phyloP scores from a whole-genome alignment of 2,113 vertebrate genomes.

The Bos indicus region DNA sequence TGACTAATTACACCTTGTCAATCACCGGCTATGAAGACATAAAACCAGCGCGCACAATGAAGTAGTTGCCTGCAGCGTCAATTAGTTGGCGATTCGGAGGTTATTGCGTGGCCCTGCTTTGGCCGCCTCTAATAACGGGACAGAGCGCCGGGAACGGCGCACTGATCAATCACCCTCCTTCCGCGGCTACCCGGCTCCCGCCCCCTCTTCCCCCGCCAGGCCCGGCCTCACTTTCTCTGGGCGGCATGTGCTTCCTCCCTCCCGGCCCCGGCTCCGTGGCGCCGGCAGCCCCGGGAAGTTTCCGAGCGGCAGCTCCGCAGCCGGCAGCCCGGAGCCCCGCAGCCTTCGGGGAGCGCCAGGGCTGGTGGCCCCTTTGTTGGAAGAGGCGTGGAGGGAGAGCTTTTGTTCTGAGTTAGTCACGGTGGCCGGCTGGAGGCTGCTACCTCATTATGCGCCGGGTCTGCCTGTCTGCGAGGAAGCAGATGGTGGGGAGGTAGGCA shows the following conservation, averaged over 20 bases:
- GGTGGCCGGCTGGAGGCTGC: slow-evolving; percentile 87
- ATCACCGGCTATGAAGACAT: slow-evolving; percentile 89
- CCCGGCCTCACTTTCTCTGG: slow-evolving; percentile 73
- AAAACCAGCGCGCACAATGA: slow-evolving; percentile 87
- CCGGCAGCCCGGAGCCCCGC: slow-evolving; percentile 84
- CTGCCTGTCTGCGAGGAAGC: slow-evolving; percentile 84
- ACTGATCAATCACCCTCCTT: slow-evolving; percentile 84
- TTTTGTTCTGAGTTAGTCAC: slow-evolving; percentile 89
- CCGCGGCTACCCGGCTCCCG: slow-evolving; percentile 45
- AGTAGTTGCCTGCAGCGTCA: slow-evolving; percentile 86
- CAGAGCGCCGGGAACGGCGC: slow-evolving; percentile 78
- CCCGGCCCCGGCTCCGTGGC: slow-evolving; percentile 51
- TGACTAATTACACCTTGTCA: slow-evolving; percentile 91
- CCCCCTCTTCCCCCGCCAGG: not conserved
- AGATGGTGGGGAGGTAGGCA: slow-evolving; percentile 85
- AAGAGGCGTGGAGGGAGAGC: slow-evolving; percentile 82
- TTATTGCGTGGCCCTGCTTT: slow-evolving; percentile 85
- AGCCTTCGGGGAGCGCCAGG: slow-evolving; percentile 83
- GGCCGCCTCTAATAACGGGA: slow-evolving; percentile 83
- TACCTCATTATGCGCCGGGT: slow-evolving; percentile 85
- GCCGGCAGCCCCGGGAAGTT: slow-evolving; percentile 77
- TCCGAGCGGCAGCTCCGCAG: slow-evolving; percentile 80
- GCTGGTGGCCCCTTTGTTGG: slow-evolving; percentile 85
- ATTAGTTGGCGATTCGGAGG: slow-evolving; percentile 86
- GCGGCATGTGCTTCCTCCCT: slow-evolving; percentile 63